Percentiles rank a stretch among this genome's conserved stretches.
phyloP scores from a whole-genome alignment of 2,888 invertebrate species.

The Adela reaumurella region DNA sequence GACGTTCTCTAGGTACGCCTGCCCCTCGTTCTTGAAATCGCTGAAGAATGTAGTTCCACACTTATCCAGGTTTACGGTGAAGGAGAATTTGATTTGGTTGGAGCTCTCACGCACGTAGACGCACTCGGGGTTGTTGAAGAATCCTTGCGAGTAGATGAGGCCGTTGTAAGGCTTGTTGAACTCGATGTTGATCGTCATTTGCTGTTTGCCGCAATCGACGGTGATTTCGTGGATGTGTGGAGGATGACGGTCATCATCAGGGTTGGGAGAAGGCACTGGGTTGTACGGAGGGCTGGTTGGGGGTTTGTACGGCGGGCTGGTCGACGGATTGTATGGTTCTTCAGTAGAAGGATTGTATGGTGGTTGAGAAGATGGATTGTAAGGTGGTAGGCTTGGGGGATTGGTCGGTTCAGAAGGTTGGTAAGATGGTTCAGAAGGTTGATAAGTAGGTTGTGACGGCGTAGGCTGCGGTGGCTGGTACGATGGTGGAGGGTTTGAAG shows the following conservation, averaged over 20 bases:
- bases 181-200: constrained; percentile 78
- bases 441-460: constrained; percentile 5
- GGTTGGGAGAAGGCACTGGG: constrained; percentile 17
- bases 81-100: constrained; percentile 64
- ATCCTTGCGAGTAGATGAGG: constrained; percentile 77
- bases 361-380: constrained; percentile 7
- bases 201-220: constrained; percentile 75
- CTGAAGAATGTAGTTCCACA: constrained; percentile 79
- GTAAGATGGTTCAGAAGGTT: constrained; percentile 13
- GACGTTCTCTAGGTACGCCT: constrained; percentile 76
- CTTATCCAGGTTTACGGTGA: constrained; percentile 69
- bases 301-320: constrained; percentile 15
- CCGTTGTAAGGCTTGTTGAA: constrained; percentile 75
- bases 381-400: constrained; percentile 13
- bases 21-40: constrained; percentile 70
- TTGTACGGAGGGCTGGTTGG: constrained; percentile 12
- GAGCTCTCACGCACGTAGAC: constrained; percentile 71
- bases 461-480: constrained; percentile 10
- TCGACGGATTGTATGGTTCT: constrained; percentile 13
- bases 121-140: constrained; percentile 63
- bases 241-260: constrained; percentile 66
- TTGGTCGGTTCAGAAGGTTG: constrained; percentile 15
- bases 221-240: constrained; percentile 73
- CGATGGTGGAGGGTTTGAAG: constrained; percentile 10
- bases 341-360: constrained; percentile 6